Evolutionary conservation across 2,888 invertebrate species (phyloP).

Genomic region (Pteria penguin): DNA sequence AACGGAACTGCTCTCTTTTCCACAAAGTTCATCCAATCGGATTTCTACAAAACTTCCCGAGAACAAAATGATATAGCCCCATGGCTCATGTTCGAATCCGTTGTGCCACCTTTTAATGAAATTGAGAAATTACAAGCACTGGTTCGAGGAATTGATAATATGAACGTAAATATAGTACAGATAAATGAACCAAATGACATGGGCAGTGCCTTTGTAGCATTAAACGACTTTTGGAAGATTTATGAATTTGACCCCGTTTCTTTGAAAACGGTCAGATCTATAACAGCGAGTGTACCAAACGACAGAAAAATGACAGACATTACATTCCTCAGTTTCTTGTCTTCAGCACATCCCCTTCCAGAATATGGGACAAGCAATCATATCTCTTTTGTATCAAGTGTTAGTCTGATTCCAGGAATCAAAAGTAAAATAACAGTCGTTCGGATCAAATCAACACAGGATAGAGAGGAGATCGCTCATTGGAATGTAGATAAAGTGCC

Average conservation of each 20-base stretch:
- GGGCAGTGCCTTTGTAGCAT: conserved; percentile 57
- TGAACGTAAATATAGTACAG: conserved; percentile 73
- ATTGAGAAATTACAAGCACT: conserved; percentile 63
- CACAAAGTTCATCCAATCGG: conserved; percentile 63
- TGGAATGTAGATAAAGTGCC: conserved; percentile 69
- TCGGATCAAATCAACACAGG: conserved; percentile 60
- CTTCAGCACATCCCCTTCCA: conserved; percentile 76
- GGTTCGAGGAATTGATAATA: conserved; percentile 74
- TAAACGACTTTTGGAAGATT: conserved; percentile 75
- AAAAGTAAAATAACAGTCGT: conserved; percentile 65
- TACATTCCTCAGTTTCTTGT: conserved; percentile 66
- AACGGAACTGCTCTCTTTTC: conserved; percentile 53
- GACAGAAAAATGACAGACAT: conserved; percentile 3
- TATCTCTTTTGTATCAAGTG: conserved; percentile 69
- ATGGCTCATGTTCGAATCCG: conserved; percentile 71
- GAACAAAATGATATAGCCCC: conserved; percentile 64
- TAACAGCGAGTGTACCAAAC: conserved; percentile 47
- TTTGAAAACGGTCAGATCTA: conserved; percentile 34
- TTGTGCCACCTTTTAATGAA: conserved; percentile 65
- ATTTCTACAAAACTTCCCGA: conserved; percentile 67
- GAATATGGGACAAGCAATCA: conserved; percentile 66
- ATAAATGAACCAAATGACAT: conserved; percentile 47
- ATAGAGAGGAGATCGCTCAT: conserved; percentile 64
- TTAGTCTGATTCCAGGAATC: conserved; percentile 64
- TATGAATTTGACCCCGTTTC: conserved; percentile 61